Evolutionary conservation across 2,797 vertebrate genomes (phyloP).

Genomic region (Distichodus sexfasciatus): DNA sequence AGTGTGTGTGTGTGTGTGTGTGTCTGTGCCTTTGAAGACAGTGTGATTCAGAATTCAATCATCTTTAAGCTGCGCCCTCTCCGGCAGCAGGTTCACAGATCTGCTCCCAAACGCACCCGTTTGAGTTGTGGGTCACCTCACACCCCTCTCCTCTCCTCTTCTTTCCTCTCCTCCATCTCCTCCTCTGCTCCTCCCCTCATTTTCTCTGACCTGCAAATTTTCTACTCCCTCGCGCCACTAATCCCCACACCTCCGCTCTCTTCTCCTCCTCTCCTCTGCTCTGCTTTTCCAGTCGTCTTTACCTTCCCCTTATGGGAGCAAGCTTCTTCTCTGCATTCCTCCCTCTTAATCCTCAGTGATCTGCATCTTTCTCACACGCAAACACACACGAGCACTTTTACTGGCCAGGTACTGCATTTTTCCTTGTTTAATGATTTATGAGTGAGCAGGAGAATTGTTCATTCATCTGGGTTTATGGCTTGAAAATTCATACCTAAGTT

Average conservation of each 20-base stretch:
- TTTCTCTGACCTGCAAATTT: neutral
- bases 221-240: neutral
- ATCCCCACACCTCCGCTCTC: neutral
- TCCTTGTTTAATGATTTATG: no score
- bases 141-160: slow-evolving; percentile 39
- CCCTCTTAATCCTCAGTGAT: slow-evolving; percentile 32
- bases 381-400: neutral
- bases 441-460: no score
- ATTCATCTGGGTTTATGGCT: no score
- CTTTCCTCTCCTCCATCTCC: slow-evolving; percentile 22
- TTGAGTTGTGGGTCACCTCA: slow-evolving; percentile 24
- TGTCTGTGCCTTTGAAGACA: slow-evolving; percentile 54
- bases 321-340: neutral
- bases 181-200: neutral
- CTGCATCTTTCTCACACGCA: neutral
- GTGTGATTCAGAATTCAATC: slow-evolving; percentile 55
- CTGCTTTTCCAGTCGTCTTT: neutral
- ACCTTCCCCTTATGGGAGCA: no score
- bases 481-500: no score
- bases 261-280: neutral
- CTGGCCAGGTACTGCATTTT: no score
- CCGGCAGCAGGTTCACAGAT: slow-evolving; percentile 34
- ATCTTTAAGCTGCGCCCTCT: slow-evolving; percentile 50
- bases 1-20: slow-evolving; percentile 16
- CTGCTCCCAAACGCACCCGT: slow-evolving; percentile 24